These are phyloP conservation scores for Corbicula japonica DNA, from an alignment of 2,888 invertebrate species.

Conservation along the genomic window DNA sequence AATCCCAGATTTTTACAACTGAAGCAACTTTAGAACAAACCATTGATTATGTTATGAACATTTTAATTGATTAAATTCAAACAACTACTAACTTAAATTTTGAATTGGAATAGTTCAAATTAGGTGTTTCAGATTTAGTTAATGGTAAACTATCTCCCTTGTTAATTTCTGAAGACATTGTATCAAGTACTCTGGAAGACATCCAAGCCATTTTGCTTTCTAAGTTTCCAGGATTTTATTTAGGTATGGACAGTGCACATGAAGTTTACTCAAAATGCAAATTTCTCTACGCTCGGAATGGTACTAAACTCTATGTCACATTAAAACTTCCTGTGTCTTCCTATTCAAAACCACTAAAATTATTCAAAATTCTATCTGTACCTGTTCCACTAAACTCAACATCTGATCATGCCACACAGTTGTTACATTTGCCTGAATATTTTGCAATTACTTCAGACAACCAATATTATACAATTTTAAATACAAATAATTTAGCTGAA, in stretches of 20 bases:
- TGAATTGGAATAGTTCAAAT: conserved; percentile 25
- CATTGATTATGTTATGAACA: conserved; percentile 13
- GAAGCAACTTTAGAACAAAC: conserved; percentile 19
- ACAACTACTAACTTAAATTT: conserved; percentile 11
- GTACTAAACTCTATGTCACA: conserved; percentile 33
- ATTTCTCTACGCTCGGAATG: conserved; percentile 38
- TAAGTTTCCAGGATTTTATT: conserved; percentile 40
- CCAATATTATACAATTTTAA: conserved; percentile 28
- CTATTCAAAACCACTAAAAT: conserved; percentile 30
- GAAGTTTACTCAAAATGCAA: conserved; percentile 19
- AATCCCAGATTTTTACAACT: background rate
- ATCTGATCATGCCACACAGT: conserved; percentile 60
- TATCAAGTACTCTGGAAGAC: conserved; percentile 7
- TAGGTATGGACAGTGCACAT: background rate
- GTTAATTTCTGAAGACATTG: conserved; percentile 17
- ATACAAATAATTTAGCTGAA: background rate
- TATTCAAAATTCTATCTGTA: conserved; percentile 46
- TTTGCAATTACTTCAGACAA: conserved; percentile 23
- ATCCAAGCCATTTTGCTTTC: conserved; percentile 24
- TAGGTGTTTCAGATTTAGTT: conserved; percentile 11
- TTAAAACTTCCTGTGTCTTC: conserved; percentile 45
- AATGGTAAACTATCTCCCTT: conserved; percentile 40
- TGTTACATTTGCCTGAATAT: conserved; percentile 44
- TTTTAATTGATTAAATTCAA: conserved; percentile 29
- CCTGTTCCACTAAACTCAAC: conserved; percentile 57